Conservation (phyloP, 2,113 vertebrate species). For the Zosterops lateralis region DNA sequence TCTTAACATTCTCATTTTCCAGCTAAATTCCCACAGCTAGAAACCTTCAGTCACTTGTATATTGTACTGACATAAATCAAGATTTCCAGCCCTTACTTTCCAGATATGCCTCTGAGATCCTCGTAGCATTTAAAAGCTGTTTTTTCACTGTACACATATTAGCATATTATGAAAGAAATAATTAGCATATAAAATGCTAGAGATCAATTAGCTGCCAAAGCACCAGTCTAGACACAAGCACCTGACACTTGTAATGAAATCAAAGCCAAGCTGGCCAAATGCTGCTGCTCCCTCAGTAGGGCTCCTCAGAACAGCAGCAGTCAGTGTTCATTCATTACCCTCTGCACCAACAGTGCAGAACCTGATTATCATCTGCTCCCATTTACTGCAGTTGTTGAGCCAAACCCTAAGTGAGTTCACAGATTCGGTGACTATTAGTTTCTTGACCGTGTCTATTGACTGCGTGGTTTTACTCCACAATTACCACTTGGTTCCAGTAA, state of each 20-base stretch:
- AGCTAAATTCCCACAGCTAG: not conserved
- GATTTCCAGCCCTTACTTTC: not conserved
- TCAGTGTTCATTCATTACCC: not conserved
- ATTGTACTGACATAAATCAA: not conserved
- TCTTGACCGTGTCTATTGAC: not conserved
- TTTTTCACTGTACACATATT: slow-evolving; percentile 22
- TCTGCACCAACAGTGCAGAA: not conserved
- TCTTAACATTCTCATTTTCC: not conserved
- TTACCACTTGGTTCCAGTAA: not conserved
- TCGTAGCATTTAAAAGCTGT: not conserved
- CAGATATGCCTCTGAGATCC: not conserved
- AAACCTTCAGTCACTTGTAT: not conserved
- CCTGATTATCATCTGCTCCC: slow-evolving; percentile 7
- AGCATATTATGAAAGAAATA: slow-evolving; percentile 57
- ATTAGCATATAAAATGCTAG: slow-evolving; percentile 56
- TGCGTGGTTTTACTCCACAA: not conserved
- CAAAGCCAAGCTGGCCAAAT: slow-evolving; percentile 7
- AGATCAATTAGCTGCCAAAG: slow-evolving; percentile 59
- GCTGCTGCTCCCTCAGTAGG: not conserved
- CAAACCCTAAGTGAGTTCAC: slow-evolving; percentile 1
- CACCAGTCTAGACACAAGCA: slow-evolving; percentile 4
- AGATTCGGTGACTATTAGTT: not conserved
- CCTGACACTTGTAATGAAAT: slow-evolving; percentile 25
- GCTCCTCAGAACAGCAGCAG: not conserved
- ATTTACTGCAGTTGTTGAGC: not conserved